Evolutionary conservation across 1,140 invertebrate genomes (phyloP).

Genomic region (Drosophila mauritiana): DNA sequence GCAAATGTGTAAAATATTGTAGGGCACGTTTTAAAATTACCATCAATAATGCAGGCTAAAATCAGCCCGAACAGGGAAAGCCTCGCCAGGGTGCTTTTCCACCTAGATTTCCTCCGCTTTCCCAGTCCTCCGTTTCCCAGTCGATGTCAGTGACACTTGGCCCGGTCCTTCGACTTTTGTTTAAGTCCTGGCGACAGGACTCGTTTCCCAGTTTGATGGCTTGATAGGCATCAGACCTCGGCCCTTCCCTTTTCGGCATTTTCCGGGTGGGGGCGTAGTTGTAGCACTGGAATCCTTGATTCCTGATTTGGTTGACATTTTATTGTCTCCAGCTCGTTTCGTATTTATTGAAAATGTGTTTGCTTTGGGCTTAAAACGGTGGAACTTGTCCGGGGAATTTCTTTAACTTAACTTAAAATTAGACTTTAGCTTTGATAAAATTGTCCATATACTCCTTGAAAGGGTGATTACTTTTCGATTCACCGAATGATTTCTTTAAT

Average conservation of each 20-base stretch:
- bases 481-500: too few species aligned
- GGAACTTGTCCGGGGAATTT: background rate
- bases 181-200: slow-evolving; percentile 52
- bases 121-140: slow-evolving; percentile 10
- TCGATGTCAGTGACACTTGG: slow-evolving; percentile 72
- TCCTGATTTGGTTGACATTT: slow-evolving; percentile 70
- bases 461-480: slow-evolving; percentile 6
- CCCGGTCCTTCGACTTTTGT: slow-evolving; percentile 65
- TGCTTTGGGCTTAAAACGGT: slow-evolving; percentile 26
- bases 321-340: slow-evolving; percentile 71
- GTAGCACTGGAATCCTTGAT: slow-evolving; percentile 37
- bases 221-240: slow-evolving; percentile 70
- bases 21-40: slow-evolving; percentile 82
- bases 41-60: slow-evolving; percentile 72
- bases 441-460: background rate
- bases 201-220: slow-evolving; percentile 79
- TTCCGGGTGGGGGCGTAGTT: background rate
- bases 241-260: background rate
- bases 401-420: slow-evolving; percentile 1
- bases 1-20: slow-evolving; percentile 81
- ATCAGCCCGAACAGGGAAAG: slow-evolving; percentile 11
- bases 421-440: background rate
- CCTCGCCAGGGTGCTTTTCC: slow-evolving; percentile 34
- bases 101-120: slow-evolving; percentile 2
- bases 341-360: slow-evolving; percentile 80